Conservation (phyloP, 1,140 invertebrate genomes). For the Drosophila fuyamai region DNA sequence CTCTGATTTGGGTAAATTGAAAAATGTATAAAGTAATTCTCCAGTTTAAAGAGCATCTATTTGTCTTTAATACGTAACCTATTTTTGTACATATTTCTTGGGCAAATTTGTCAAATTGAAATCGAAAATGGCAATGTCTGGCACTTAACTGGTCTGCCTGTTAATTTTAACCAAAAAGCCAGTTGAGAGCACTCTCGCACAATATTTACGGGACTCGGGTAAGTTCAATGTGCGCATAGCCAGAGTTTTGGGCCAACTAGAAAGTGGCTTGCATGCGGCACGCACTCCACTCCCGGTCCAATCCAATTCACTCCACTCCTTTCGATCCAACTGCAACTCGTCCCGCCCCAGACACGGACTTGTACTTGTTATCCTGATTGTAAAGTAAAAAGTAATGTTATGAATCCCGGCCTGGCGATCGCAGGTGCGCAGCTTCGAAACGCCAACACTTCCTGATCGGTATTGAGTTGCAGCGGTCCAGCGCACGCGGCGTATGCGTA, state of each 20-base stretch:
- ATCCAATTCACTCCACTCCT: slow-evolving; percentile 1
- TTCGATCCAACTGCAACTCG: slow-evolving; percentile 7
- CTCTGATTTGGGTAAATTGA: no score
- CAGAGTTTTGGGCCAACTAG: slow-evolving; percentile 66
- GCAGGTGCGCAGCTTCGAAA: slow-evolving; percentile 52
- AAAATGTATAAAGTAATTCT: no score
- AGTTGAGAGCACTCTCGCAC: slow-evolving; percentile 9
- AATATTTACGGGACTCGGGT: slow-evolving; percentile 57
- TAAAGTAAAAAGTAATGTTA: slow-evolving; percentile 60
- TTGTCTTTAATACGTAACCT: not conserved
- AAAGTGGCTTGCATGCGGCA: slow-evolving; percentile 71
- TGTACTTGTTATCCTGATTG: slow-evolving; percentile 75
- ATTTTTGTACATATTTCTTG: slow-evolving; percentile 35
- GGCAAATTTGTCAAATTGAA: slow-evolving; percentile 73
- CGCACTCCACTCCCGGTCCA: slow-evolving; percentile 41
- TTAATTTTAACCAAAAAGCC: slow-evolving; percentile 40
- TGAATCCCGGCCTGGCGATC: slow-evolving; percentile 42
- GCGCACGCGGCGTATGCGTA: slow-evolving; percentile 64
- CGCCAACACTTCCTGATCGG: slow-evolving; percentile 63
- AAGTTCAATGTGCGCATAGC: slow-evolving; percentile 74
- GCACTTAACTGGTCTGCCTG: slow-evolving; percentile 64
- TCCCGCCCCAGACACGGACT: slow-evolving; percentile 45
- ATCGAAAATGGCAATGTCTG: slow-evolving; percentile 58
- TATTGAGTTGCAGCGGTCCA: slow-evolving; percentile 47
- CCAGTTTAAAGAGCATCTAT: not conserved